Conservation (phyloP, 2,797 vertebrate species). For the Synaphobranchus kaupii region DNA sequence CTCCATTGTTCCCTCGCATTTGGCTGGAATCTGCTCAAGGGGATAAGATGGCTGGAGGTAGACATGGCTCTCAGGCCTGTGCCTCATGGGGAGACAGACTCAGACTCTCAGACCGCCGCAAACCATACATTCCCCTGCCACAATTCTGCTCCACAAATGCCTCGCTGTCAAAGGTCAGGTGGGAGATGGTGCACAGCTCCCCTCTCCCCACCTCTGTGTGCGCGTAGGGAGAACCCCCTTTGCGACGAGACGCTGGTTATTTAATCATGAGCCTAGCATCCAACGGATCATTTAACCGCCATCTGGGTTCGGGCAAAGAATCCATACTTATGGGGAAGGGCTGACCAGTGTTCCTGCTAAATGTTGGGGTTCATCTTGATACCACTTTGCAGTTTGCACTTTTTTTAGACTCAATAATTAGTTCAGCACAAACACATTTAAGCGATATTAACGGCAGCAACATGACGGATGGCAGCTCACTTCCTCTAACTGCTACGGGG, state of each 20-base stretch:
- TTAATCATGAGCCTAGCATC: constrained; percentile 37
- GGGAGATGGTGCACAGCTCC: constrained; percentile 26
- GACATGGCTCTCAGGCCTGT: constrained; percentile 18
- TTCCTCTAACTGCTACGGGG: constrained; percentile 52
- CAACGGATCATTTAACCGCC: constrained; percentile 24
- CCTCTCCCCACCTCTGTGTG: background rate
- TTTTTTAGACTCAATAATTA: background rate
- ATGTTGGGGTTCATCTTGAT: background rate
- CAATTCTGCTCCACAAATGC: constrained; percentile 65
- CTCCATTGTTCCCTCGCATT: constrained; percentile 30
- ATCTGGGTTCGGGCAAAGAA: constrained; percentile 15
- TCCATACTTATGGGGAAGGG: constrained; percentile 36
- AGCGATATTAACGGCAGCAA: constrained; percentile 4
- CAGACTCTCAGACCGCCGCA: constrained; percentile 47
- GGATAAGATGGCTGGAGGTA: constrained; percentile 12
- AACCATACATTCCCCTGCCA: constrained; percentile 60
- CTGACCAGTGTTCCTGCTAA: constrained; percentile 59
- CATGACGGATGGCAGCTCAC: background rate
- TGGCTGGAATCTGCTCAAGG: constrained; percentile 31
- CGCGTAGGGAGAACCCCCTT: constrained; percentile 12
- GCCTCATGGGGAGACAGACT: constrained; percentile 39
- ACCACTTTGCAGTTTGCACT: constrained; percentile 61
- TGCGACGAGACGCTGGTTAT: constrained; percentile 34
- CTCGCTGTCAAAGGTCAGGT: constrained; percentile 65
- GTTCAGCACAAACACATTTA: constrained; percentile 8